A percentile compares a stretch with the other conserved stretches of the same genome.
These are phyloP conservation scores for Hemibagrus wyckioides DNA, from an alignment of 2,113 vertebrate species.

Conservation along the genomic window DNA sequence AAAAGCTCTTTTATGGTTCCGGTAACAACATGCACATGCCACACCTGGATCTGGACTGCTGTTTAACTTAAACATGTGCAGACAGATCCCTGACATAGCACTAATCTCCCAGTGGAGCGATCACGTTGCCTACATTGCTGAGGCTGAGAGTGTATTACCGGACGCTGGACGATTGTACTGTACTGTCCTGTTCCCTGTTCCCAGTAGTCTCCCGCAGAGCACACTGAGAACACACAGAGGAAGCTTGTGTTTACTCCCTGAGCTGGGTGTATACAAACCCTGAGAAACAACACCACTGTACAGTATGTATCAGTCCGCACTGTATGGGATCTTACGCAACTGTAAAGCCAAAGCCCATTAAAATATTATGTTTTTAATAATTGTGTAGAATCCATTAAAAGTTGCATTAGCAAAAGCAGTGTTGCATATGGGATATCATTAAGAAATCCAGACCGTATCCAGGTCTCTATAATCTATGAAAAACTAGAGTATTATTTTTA, in stretches of 20 bases:
- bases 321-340: background rate
- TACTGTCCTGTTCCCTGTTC: slow-evolving; percentile 12
- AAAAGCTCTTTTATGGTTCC: slow-evolving; percentile 32
- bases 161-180: slow-evolving; percentile 16
- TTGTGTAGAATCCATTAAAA: background rate
- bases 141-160: slow-evolving; percentile 28
- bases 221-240: background rate
- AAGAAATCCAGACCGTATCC: background rate
- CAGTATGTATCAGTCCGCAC: background rate
- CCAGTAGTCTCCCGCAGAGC: slow-evolving; percentile 1
- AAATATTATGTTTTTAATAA: background rate
- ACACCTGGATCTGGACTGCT: slow-evolving; percentile 15
- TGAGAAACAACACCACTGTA: background rate
- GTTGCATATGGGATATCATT: background rate
- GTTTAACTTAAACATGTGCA: background rate
- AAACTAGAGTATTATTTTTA: background rate
- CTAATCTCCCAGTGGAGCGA: slow-evolving; percentile 11
- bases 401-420: background rate
- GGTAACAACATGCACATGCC: slow-evolving; percentile 18
- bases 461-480: background rate
- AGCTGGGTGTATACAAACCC: background rate
- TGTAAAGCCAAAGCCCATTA: background rate
- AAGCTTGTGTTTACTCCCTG: background rate
- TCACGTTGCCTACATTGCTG: slow-evolving; percentile 12
- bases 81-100: slow-evolving; percentile 22